phyloP scores from a whole-genome alignment of 2,888 invertebrate genomes.

The Pyrrhia umbra region DNA sequence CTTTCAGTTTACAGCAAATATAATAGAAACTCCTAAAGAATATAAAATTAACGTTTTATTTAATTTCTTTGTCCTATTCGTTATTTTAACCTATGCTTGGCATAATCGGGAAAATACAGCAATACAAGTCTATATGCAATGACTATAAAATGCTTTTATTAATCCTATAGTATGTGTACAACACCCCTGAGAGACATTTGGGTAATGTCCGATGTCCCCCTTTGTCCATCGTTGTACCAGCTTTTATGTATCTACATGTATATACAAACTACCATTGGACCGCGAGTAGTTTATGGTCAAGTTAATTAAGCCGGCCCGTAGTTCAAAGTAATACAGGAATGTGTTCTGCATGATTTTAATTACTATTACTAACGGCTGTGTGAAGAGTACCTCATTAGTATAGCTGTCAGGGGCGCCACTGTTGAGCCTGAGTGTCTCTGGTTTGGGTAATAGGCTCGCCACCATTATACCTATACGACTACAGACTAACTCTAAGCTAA shows the following conservation, averaged over 20 bases:
- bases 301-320: slow-evolving; percentile 42
- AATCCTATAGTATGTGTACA: neutral
- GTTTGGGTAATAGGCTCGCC: neutral
- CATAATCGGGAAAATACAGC: neutral
- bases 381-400: slow-evolving; percentile 9
- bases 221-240: slow-evolving; percentile 31
- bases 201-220: slow-evolving; percentile 43
- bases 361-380: slow-evolving; percentile 13
- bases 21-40: slow-evolving; percentile 12
- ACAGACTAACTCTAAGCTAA: too few relatives aligned
- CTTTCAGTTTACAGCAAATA: slow-evolving; percentile 20
- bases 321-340: slow-evolving; percentile 27
- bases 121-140: neutral
- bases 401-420: neutral
- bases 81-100: neutral
- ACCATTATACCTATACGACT: too few relatives aligned
- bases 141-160: neutral
- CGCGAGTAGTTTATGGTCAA: slow-evolving; percentile 25
- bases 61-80: too few relatives aligned
- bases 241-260: slow-evolving; percentile 20
- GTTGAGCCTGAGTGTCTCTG: neutral
- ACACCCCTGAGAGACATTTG: slow-evolving; percentile 6
- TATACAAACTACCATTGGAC: slow-evolving; percentile 49
- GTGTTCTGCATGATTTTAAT: slow-evolving; percentile 29
- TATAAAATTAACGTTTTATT: neutral